phyloP scores from a whole-genome alignment of 1,140 invertebrate species.

The Drosophila repletoides region DNA sequence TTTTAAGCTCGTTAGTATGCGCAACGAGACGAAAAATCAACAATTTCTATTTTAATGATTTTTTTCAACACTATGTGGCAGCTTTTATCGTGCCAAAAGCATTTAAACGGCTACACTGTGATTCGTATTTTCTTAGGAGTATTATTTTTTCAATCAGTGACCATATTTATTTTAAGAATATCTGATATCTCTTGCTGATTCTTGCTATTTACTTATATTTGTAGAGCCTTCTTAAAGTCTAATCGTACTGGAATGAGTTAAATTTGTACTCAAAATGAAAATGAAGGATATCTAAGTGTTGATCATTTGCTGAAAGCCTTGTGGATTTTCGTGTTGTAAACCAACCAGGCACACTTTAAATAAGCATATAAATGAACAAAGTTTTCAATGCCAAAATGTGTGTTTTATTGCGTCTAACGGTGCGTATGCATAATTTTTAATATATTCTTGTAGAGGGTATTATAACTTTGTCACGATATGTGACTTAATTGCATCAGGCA shows the following conservation, averaged over 20 bases:
- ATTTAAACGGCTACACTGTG: constrained; percentile 43
- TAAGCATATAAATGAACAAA: constrained; percentile 75
- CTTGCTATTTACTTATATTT: too few species aligned
- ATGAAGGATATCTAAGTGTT: constrained; percentile 10
- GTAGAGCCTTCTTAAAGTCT: too few species aligned
- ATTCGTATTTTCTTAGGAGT: not conserved
- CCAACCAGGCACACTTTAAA: constrained; percentile 56
- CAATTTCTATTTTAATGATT: constrained; percentile 78
- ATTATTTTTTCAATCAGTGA: too few species aligned
- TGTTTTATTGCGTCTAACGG: constrained; percentile 36
- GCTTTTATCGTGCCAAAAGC: constrained; percentile 5
- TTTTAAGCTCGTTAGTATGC: constrained; percentile 72
- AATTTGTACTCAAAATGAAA: too few species aligned
- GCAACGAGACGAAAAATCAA: constrained; percentile 78
- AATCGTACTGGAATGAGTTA: too few species aligned
- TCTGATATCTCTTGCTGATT: too few species aligned
- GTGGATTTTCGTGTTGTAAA: not conserved
- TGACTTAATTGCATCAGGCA: too few species aligned
- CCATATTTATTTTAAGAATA: too few species aligned
- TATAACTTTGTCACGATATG: too few species aligned
- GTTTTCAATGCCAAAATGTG: constrained; percentile 57
- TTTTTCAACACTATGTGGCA: constrained; percentile 51
- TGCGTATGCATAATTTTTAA: constrained; percentile 54
- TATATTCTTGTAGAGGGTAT: too few species aligned
- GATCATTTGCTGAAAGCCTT: not conserved